Conservation (phyloP, 2,888 invertebrate genomes). For the Julus scandinavius region DNA sequence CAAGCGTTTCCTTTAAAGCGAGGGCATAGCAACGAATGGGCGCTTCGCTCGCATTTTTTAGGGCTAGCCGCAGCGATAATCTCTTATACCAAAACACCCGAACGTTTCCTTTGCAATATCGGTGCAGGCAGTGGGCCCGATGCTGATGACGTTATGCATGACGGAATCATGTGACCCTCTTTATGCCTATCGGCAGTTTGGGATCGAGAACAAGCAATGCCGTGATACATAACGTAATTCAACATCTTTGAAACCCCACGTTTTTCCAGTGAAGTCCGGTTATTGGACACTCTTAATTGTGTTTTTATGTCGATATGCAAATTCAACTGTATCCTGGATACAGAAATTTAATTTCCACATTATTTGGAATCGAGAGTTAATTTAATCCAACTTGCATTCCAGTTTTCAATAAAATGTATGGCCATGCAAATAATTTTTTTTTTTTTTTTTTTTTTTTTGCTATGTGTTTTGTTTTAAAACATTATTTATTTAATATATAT, state of each 20-base stretch:
- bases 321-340: background rate
- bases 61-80: background rate
- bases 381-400: background rate
- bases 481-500: conserved; percentile 31
- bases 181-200: background rate
- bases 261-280: background rate
- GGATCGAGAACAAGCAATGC: background rate
- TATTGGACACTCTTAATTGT: background rate
- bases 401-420: background rate
- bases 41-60: background rate
- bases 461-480: background rate
- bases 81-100: background rate
- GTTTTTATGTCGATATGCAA: background rate
- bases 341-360: background rate
- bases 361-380: background rate
- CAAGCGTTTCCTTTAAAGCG: background rate
- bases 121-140: background rate
- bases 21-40: background rate
- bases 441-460: background rate
- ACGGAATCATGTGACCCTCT: background rate
- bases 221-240: background rate
- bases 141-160: background rate
- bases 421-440: no score
- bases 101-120: background rate
- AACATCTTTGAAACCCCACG: background rate